Evolutionary conservation across 2,797 vertebrate genomes (phyloP).

Genomic region (Chromobotia macracanthus): DNA sequence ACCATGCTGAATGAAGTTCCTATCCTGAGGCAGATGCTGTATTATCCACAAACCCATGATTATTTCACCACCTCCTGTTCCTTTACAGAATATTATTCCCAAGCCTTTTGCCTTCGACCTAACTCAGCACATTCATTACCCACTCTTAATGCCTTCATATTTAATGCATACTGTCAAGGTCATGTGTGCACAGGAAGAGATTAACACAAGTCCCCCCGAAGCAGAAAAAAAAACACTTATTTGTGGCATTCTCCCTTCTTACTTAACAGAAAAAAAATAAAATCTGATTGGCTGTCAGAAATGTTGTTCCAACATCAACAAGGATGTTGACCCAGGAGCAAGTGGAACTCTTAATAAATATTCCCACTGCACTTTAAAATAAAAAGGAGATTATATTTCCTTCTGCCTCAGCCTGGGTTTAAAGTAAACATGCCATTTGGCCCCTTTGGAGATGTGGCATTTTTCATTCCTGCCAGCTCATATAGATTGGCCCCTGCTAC

Average conservation of each 20-base stretch:
- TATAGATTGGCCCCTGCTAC: background rate
- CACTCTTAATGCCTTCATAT: slow-evolving; percentile 53
- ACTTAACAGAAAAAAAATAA: background rate
- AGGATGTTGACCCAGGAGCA: background rate
- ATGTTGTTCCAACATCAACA: background rate
- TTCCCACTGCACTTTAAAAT: background rate
- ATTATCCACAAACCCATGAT: slow-evolving; percentile 11
- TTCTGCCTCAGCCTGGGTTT: background rate
- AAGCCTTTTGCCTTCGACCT: slow-evolving; percentile 53
- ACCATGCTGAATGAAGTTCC: background rate
- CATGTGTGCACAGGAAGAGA: slow-evolving; percentile 39
- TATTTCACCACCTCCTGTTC: slow-evolving; percentile 55
- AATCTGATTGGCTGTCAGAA: slow-evolving; percentile 3
- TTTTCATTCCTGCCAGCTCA: slow-evolving; percentile 28
- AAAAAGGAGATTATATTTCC: slow-evolving; percentile 9
- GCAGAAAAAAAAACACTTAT: background rate
- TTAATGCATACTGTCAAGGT: slow-evolving; percentile 41
- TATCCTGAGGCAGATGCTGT: slow-evolving; percentile 1
- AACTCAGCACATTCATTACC: slow-evolving; percentile 51
- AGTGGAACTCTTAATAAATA: slow-evolving; percentile 4
- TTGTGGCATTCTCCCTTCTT: background rate
- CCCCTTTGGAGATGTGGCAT: slow-evolving; percentile 8
- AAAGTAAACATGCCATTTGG: background rate
- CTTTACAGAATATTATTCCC: slow-evolving; percentile 59
- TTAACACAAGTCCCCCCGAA: background rate